A percentile compares a stretch with the other conserved stretches of the same genome.
Evolutionary conservation across 2,113 vertebrate species (phyloP).

Genomic region (Recurvirostra avosetta): DNA sequence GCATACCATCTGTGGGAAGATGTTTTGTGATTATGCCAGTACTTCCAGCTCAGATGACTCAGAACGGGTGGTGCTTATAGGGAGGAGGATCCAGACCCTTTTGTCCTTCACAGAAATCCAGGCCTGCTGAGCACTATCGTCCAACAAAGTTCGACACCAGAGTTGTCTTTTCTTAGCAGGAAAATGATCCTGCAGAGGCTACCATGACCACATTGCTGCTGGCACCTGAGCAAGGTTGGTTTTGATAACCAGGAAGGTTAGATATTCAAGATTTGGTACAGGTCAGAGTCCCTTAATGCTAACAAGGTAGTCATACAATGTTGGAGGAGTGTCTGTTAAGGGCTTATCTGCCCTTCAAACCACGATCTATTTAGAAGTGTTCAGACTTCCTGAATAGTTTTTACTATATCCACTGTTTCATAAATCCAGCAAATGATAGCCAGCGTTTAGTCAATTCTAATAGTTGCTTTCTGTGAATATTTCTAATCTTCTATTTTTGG

Average conservation of each 20-base stretch:
- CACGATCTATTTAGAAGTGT: neutral
- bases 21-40: neutral
- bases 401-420: neutral
- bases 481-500: neutral
- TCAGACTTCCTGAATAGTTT: neutral
- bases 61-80: neutral
- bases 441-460: neutral
- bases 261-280: neutral
- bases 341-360: neutral
- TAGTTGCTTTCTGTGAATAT: neutral
- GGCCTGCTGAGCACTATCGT: neutral
- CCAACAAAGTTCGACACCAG: neutral
- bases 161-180: neutral
- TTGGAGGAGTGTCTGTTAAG: neutral
- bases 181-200: neutral
- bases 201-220: neutral
- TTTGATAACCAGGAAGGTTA: neutral
- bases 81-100: conserved; percentile 13
- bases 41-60: conserved; percentile 31
- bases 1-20: neutral
- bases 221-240: rapidly evolving
- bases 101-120: neutral
- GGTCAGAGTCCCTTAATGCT: neutral
- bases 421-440: neutral
- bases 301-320: neutral